These are phyloP conservation scores for Alexandromys oeconomus DNA, from an alignment of 2,797 vertebrate genomes.

Conservation along the genomic window DNA sequence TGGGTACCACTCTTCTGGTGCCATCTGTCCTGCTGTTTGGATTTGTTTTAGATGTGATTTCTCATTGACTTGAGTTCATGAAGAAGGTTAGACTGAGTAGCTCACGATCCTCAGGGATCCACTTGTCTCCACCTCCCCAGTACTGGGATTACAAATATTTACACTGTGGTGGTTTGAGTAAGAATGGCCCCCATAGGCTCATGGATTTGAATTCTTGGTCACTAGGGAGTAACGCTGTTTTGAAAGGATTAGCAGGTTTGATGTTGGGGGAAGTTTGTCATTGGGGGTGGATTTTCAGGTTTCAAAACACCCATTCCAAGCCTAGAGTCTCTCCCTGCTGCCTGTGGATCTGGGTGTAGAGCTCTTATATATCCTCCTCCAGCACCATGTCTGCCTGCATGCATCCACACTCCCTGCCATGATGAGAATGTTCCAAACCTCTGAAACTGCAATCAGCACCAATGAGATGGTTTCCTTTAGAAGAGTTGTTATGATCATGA, in stretches of 20 bases:
- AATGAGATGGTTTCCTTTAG: too few species aligned
- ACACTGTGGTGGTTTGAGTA: background rate
- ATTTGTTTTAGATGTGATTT: background rate
- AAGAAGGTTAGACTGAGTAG: background rate
- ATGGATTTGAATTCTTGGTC: background rate
- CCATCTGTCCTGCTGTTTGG: background rate
- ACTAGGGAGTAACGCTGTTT: background rate
- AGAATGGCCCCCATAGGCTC: background rate
- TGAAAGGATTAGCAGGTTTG: background rate
- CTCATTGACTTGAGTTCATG: background rate
- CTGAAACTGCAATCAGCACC: too few species aligned
- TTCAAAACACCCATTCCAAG: background rate
- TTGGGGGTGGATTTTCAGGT: background rate
- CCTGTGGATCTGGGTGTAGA: too few species aligned
- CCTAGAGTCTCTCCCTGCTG: too few species aligned
- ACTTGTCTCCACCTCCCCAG: background rate
- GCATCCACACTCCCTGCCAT: too few species aligned
- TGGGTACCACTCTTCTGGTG: background rate
- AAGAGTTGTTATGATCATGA: too few species aligned
- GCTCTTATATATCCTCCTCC: too few species aligned
- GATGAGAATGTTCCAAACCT: too few species aligned
- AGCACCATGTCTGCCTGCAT: too few species aligned
- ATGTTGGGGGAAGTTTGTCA: background rate
- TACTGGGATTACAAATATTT: background rate
- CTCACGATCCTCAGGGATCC: background rate